Evolutionary conservation across 2,888 invertebrate genomes (phyloP).

Genomic region (Chirona hameri): DNA sequence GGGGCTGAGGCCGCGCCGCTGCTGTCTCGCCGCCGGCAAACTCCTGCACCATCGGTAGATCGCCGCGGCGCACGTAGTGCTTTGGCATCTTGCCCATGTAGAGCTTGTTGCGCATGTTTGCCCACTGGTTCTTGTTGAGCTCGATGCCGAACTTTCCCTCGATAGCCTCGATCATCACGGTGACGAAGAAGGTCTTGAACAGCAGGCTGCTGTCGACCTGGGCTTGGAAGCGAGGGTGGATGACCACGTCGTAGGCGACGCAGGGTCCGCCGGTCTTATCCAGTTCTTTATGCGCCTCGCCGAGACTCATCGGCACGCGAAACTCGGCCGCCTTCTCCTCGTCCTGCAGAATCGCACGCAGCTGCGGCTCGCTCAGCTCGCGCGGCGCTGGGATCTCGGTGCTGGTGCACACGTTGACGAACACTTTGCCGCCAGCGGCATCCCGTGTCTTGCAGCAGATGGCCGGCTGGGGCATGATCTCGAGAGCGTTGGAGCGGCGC

Average conservation of each 20-base stretch:
- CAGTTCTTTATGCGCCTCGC: slow-evolving; percentile 23
- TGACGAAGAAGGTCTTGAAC: slow-evolving; percentile 22
- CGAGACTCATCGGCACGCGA: slow-evolving; percentile 24
- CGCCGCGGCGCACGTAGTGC: not conserved
- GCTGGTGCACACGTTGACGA: slow-evolving; percentile 26
- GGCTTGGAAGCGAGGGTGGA: not conserved
- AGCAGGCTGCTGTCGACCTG: not conserved
- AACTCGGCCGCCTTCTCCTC: not conserved
- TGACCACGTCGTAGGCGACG: slow-evolving; percentile 12
- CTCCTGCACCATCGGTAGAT: slow-evolving; percentile 29
- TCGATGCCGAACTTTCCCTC: slow-evolving; percentile 8
- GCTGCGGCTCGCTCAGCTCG: not conserved
- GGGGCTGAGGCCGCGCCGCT: not conserved
- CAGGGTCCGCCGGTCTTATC: not conserved
- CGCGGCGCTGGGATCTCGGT: not conserved
- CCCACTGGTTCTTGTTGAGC: slow-evolving; percentile 2
- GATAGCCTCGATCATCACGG: slow-evolving; percentile 5
- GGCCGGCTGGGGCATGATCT: not conserved
- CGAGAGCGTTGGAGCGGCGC: not conserved
- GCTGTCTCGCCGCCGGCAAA: not conserved
- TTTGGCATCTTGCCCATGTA: slow-evolving; percentile 27
- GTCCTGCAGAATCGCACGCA: not conserved
- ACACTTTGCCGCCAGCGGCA: slow-evolving; percentile 9
- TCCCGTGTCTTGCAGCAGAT: slow-evolving; percentile 23
- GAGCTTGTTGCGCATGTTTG: slow-evolving; percentile 3